Evolutionary conservation across 23 tunicate species (phyloP), one percentile per base, ranked within the genome.

Genomic region (Halocynthia aurantium): DNA sequence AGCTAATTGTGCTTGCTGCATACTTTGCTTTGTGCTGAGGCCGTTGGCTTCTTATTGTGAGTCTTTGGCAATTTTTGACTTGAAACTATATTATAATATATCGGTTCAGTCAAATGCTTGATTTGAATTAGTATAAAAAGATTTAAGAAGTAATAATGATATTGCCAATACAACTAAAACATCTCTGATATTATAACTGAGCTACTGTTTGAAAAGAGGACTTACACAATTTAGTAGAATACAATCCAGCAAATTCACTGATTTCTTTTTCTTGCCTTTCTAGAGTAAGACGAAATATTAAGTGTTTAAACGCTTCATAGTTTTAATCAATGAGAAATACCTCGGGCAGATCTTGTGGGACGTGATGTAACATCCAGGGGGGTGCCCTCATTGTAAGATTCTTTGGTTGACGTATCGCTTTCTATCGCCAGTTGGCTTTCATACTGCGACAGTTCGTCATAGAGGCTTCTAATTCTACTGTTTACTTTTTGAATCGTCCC

Each of bases 341-440:
- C 84, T 72, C 73, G 63, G 13, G 90, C 90, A 22, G 90, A 85
- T 52, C 90, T 52, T 6, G 90, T 70, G 8, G 61, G 10, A 4
- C 44, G 44, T 31, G 44, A 31, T 31, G 44, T 31, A 31, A 31
- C 44, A 31, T 31, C 44, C 1, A 31, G 44, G 44, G 44, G 1
- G 44, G 44, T 0, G 1, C 44, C 44, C 1, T 31, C 44, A 1
- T 4, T 31, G 44, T 31, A 31, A 31, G 44, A 4, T 31, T 4
- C 44, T 60, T 60, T 60, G 17, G 2, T 60, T 6, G 84, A 65
- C n/a, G 97, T 52, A 52, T 76, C 84, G 40, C 86, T 81, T 56
- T 90, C 97, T 20, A 84, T 84, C 19, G 83, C 90, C 8, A 85
- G 83, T 71, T 84, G 83, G 66, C 87, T 90, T 53, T 90, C 90